These are phyloP conservation scores for Prosapia bicincta DNA, from an alignment of 2,888 invertebrate genomes.

Conservation along the genomic window DNA sequence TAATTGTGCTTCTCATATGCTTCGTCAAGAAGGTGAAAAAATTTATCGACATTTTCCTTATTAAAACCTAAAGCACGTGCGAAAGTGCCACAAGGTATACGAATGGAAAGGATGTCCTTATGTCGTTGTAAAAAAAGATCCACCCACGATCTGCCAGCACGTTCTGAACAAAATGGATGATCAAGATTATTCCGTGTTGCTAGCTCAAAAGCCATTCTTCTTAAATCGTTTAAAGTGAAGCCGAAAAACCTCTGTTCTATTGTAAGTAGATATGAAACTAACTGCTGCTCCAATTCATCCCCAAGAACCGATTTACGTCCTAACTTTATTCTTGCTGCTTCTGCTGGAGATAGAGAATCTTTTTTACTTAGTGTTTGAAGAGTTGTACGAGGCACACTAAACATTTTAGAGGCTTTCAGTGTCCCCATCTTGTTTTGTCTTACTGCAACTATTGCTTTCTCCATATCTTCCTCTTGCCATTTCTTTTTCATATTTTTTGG, in stretches of 20 bases:
- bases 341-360: not conserved
- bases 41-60: slow-evolving; percentile 14
- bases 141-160: slow-evolving; percentile 28
- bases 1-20: slow-evolving; percentile 35
- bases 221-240: slow-evolving; percentile 20
- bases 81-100: slow-evolving; percentile 25
- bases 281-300: slow-evolving; percentile 18
- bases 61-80: slow-evolving; percentile 28
- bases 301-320: slow-evolving; percentile 13
- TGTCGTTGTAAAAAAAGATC: slow-evolving; percentile 26
- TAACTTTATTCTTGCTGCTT: not conserved
- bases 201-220: slow-evolving; percentile 27
- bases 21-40: slow-evolving; percentile 16
- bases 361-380: not conserved
- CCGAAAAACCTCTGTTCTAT: slow-evolving; percentile 27
- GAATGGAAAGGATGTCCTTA: slow-evolving; percentile 16
- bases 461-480: not conserved
- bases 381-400: slow-evolving; percentile 6
- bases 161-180: slow-evolving; percentile 25
- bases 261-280: not conserved
- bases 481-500: not conserved
- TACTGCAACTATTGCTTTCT: not conserved
- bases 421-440: not conserved
- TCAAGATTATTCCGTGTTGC: slow-evolving; percentile 25
- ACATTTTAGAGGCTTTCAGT: not conserved